Conservation (phyloP, 2,797 vertebrate genomes). For the Lepilemur septentrionalis region DNA sequence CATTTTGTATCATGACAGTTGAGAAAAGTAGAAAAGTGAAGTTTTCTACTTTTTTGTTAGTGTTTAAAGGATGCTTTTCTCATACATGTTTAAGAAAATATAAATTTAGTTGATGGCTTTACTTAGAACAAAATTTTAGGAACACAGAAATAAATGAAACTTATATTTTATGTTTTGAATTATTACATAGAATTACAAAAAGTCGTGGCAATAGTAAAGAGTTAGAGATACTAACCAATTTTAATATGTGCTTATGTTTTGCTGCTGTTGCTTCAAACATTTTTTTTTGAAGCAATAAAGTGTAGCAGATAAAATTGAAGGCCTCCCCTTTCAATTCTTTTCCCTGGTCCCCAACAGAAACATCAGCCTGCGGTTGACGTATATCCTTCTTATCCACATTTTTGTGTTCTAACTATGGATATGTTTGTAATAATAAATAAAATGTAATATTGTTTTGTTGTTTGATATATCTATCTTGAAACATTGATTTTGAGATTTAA, state of each 20-base stretch:
- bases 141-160: background rate
- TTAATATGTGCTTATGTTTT: background rate
- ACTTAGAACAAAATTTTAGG: background rate
- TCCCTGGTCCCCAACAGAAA: background rate
- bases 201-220: background rate
- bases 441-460: background rate
- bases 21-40: background rate
- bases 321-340: background rate
- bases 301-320: background rate
- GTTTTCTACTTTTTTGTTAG: background rate
- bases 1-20: background rate
- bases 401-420: background rate
- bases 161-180: background rate
- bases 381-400: background rate
- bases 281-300: background rate
- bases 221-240: background rate
- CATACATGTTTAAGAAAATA: background rate
- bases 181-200: background rate
- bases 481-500: background rate
- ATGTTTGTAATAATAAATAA: background rate
- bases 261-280: background rate
- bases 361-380: background rate
- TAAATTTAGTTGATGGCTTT: background rate
- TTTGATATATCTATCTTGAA: background rate
- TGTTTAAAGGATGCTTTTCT: background rate